phyloP scores from a whole-genome alignment of 2,888 invertebrate genomes.

The Cryptocephalus moraei region DNA sequence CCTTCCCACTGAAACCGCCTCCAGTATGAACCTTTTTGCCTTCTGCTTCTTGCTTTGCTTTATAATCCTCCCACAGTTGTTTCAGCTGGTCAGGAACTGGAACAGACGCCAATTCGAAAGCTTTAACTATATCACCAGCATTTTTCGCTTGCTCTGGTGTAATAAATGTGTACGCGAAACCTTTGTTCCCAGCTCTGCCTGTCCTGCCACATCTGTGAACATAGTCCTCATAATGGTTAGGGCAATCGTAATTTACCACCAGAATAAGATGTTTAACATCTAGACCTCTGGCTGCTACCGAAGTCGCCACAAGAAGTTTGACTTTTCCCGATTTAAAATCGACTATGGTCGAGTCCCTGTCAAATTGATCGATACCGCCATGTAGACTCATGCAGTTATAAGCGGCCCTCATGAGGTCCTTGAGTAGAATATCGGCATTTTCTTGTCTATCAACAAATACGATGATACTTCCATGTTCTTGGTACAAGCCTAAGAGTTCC shows the following conservation, averaged over 20 bases:
- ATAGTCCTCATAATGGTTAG: slow-evolving; percentile 99
- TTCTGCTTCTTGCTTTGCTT: slow-evolving; percentile 80
- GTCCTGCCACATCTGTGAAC: slow-evolving; percentile 94
- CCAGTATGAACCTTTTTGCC: slow-evolving; percentile 86
- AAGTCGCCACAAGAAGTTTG: slow-evolving; percentile 90
- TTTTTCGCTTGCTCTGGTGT: slow-evolving; percentile 78
- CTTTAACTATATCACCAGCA: slow-evolving; percentile 86
- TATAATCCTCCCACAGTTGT: slow-evolving; percentile 80
- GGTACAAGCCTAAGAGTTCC: slow-evolving; percentile 92
- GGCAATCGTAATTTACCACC: slow-evolving; percentile 98
- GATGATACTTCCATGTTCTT: slow-evolving; percentile 85
- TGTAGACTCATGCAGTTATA: slow-evolving; percentile 96
- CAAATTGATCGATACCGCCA: slow-evolving; percentile 99
- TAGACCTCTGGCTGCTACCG: slow-evolving; percentile 95
- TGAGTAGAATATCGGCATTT: slow-evolving; percentile 84
- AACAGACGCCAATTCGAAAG: slow-evolving; percentile 76
- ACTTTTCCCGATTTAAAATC: slow-evolving; percentile 87
- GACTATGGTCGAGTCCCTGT: slow-evolving; percentile 92
- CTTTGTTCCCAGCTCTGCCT: slow-evolving; percentile 89
- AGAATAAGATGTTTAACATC: slow-evolving; percentile 96
- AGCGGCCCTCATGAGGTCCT: slow-evolving; percentile 91
- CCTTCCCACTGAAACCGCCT: slow-evolving; percentile 91
- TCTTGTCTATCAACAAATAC: slow-evolving; percentile 99
- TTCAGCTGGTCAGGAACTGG: slow-evolving; percentile 68
- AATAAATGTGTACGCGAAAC: slow-evolving; percentile 94